Evolutionary conservation across 2,888 invertebrate genomes (phyloP).

Genomic region (Andrena fulva): DNA sequence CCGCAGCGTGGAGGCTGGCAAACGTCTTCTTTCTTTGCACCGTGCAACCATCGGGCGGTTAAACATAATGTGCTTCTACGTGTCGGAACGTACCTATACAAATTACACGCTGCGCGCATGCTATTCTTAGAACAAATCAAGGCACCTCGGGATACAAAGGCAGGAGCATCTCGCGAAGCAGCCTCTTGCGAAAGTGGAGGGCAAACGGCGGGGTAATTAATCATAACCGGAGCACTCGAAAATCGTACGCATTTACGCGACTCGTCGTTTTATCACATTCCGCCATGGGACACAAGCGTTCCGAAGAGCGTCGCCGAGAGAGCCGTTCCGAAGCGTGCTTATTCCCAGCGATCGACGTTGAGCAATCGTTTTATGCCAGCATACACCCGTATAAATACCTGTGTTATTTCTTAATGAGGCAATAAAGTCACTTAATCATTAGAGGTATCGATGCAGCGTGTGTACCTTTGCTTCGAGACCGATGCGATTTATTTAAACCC

Average conservation of each 20-base stretch:
- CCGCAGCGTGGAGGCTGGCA: too few relatives aligned
- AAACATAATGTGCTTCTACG: too few relatives aligned
- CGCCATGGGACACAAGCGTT: conserved; percentile 29
- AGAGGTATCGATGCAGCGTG: conserved; percentile 40
- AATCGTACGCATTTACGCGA: conserved; percentile 30
- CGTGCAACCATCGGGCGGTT: too few relatives aligned
- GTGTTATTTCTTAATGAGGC: conserved; percentile 58
- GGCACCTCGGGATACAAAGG: not conserved
- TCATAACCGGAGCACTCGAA: conserved; percentile 35
- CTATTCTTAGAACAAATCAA: not conserved
- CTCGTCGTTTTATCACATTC: conserved; percentile 54
- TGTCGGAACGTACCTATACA: too few relatives aligned
- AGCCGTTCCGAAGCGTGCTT: conserved; percentile 13
- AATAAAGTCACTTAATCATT: conserved; percentile 61
- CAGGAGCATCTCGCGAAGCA: not conserved
- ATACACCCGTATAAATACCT: conserved; percentile 37
- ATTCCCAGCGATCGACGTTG: conserved; percentile 40
- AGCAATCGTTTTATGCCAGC: conserved; percentile 41
- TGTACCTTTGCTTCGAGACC: conserved; percentile 11
- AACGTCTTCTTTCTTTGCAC: too few relatives aligned
- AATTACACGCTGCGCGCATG: not conserved
- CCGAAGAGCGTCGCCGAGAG: not conserved
- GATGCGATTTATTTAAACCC: conserved; percentile 46
- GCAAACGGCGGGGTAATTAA: conserved; percentile 47
- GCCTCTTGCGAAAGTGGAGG: conserved; percentile 38